Base-by-base conservation (phyloP, 2,797 vertebrate species). In the Lithobates sylvaticus region DNA sequence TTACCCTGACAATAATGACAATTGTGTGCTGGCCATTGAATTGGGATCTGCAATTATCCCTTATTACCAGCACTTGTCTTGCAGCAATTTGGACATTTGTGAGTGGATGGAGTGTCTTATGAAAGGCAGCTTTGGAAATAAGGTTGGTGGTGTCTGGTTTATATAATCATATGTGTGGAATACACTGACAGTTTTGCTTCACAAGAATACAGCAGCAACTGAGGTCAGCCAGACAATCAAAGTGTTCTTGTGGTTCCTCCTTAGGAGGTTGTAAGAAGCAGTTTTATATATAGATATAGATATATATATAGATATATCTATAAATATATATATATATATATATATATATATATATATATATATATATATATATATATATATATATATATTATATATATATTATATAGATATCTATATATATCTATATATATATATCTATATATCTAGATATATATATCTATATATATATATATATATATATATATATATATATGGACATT, bases 41-140 rank as follows among this genome's bases (percentile, higher is more conserved):
- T 2, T 21, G 71, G 69, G 26, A 18, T 61, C 68, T 81, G 79
- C 79, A 81, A 81, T 81, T 73, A 81, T 73, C 79, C 67, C 26
- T 64, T 61, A 42, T 73, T 70, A 72, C 79, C 10, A 12, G 68
- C 18, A 39, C 50, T 58, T 72, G 69, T 32, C 27, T 26, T 42
- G 78, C 36, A 54, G 27, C 36, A 61, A 72, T 42, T 54, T 72
- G 68, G 50, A 71, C 67, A 27, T 70, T 80, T 79, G 64, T 79
- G 64, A 18, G 39, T 15, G 39, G 8, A 69, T 69, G 16, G 50
- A 69, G 78, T 70, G 67, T 39, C 16, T 4, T 78, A 1, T 34
- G 26, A 3, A 50, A 29, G 78, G 21, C 27, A 10, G 27, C 16
- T 47, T 64, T 23, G 58, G 23, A n/a, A 64, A n/a, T 64, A n/a